Evolutionary conservation across 2,113 vertebrate genomes (phyloP).

Genomic region (Scytalopus superciliaris): DNA sequence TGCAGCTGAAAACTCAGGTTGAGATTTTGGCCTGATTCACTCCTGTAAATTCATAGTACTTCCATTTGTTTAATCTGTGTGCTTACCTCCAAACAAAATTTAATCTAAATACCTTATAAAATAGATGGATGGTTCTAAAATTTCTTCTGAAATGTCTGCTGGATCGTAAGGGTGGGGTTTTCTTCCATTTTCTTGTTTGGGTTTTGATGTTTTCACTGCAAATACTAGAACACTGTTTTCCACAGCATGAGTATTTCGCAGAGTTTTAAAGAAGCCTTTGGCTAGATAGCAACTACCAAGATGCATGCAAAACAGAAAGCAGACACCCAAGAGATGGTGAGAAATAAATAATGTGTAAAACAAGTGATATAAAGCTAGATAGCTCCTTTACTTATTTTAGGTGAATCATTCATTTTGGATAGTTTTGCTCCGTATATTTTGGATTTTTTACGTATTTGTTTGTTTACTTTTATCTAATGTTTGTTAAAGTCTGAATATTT

Average conservation of each 20-base stretch:
- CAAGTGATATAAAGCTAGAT: background rate
- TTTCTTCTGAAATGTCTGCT: background rate
- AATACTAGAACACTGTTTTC: background rate
- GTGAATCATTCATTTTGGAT: background rate
- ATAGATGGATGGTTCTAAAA: background rate
- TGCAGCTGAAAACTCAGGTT: fast-evolving
- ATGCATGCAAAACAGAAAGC: background rate
- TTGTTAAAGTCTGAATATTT: background rate
- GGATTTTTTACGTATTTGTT: background rate
- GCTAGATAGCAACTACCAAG: background rate
- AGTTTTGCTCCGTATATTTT: background rate
- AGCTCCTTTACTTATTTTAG: background rate
- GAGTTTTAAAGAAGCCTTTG: background rate
- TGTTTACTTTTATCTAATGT: background rate
- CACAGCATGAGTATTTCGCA: background rate
- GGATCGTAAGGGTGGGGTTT: fast-evolving
- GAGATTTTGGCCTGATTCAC: background rate
- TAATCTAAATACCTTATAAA: background rate
- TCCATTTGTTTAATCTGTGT: background rate
- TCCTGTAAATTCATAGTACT: background rate
- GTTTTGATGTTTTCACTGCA: background rate
- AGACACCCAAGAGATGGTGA: background rate
- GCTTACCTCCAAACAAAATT: background rate
- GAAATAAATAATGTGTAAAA: background rate
- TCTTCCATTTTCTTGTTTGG: background rate